A percentile compares a stretch with the other conserved stretches of the same genome.
Evolutionary conservation across 2,797 vertebrate genomes (phyloP).

Genomic region (Hoplostethus mediterraneus): DNA sequence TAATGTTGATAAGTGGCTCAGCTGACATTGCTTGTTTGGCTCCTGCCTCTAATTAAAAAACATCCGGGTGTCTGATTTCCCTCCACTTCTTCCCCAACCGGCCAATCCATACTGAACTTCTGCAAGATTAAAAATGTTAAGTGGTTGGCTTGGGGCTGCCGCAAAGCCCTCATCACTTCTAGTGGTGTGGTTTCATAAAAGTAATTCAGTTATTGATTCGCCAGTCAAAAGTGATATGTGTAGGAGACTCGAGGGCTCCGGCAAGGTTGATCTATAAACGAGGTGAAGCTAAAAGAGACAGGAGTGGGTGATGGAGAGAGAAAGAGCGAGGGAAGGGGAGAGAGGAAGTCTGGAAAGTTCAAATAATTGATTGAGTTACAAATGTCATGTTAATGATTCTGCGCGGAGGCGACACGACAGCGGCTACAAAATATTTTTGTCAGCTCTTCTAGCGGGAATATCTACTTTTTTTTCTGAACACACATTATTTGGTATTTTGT

Average conservation of each 20-base stretch:
- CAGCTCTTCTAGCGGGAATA: slow-evolving; percentile 22
- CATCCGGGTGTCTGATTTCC: slow-evolving; percentile 59
- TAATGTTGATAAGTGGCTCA: slow-evolving; percentile 56
- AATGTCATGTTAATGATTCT: slow-evolving; percentile 9
- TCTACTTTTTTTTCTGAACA: not conserved
- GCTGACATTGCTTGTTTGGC: slow-evolving; percentile 71
- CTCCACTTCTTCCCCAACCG: slow-evolving; percentile 47
- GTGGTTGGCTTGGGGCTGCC: slow-evolving; percentile 67
- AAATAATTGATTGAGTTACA: slow-evolving; percentile 49
- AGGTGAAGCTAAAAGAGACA: slow-evolving; percentile 50
- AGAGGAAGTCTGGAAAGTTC: slow-evolving; percentile 16
- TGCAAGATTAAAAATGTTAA: slow-evolving; percentile 79
- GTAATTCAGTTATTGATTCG: slow-evolving; percentile 80
- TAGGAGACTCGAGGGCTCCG: slow-evolving; percentile 60
- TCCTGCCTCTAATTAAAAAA: slow-evolving; percentile 72
- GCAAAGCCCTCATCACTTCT: slow-evolving; percentile 65
- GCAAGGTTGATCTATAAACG: slow-evolving; percentile 57
- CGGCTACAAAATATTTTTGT: slow-evolving; percentile 15
- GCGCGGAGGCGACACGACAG: slow-evolving; percentile 26
- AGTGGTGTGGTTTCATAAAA: slow-evolving; percentile 76
- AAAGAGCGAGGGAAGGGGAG: slow-evolving; percentile 11
- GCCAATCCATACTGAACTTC: slow-evolving; percentile 70
- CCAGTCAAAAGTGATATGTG: slow-evolving; percentile 77
- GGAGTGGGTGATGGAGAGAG: slow-evolving; percentile 24
- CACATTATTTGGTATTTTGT: too few relatives aligned